Conservation (phyloP, 2,113 vertebrate species). For the Talpa occidentalis region DNA sequence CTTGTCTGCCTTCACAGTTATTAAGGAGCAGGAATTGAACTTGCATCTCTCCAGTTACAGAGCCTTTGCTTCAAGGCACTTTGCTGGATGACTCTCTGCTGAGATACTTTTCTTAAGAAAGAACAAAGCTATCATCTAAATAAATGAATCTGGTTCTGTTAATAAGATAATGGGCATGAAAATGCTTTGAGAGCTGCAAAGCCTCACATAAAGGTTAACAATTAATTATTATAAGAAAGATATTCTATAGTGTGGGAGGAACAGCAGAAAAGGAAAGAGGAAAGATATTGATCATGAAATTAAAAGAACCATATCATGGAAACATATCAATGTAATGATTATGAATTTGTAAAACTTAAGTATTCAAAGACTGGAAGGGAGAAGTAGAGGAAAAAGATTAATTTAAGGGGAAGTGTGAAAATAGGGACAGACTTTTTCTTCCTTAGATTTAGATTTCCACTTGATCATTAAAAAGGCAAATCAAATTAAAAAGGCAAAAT, state of each 20-base stretch:
- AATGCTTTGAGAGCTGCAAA: constrained; percentile 35
- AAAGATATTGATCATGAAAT: constrained; percentile 64
- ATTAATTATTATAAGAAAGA: constrained; percentile 67
- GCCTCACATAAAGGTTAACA: constrained; percentile 46
- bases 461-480: neutral
- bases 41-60: neutral
- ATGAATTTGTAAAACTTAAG: constrained; percentile 56
- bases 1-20: neutral
- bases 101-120: constrained; percentile 35
- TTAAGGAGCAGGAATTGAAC: constrained; percentile 1
- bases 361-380: constrained; percentile 14
- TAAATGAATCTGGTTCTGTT: constrained; percentile 45
- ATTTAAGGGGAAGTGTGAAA: constrained; percentile 25
- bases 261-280: constrained; percentile 9
- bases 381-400: neutral
- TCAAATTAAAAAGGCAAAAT: neutral
- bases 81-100: neutral
- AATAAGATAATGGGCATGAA: constrained; percentile 57
- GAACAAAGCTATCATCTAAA: constrained; percentile 52
- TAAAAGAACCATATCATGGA: constrained; percentile 44
- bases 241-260: neutral
- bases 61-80: neutral
- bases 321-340: constrained; percentile 56
- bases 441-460: neutral
- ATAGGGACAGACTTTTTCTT: constrained; percentile 9